A percentile compares a stretch with the other conserved stretches of the same genome.
Evolutionary conservation across 2,888 invertebrate species (phyloP).

Genomic region (Ctenicera cuprea): DNA sequence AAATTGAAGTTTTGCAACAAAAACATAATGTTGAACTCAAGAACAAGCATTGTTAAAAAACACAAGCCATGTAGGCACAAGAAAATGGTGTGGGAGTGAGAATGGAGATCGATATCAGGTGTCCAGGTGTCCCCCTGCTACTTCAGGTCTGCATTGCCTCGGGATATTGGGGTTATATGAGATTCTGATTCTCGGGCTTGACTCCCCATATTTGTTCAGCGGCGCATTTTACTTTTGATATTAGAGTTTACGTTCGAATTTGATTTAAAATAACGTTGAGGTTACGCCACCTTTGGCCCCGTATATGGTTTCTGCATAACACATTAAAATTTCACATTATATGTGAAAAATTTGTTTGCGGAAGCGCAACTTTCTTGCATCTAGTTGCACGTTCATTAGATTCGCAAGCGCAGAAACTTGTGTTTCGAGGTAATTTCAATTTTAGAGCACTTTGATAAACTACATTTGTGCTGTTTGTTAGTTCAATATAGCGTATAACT

Average conservation of each 20-base stretch:
- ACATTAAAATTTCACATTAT: background rate
- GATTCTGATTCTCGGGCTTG: constrained; percentile 32
- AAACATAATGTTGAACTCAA: no score
- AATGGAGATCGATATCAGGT: constrained; percentile 29
- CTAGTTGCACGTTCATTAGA: constrained; percentile 17
- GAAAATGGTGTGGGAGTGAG: constrained; percentile 22
- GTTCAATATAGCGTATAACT: constrained; percentile 45
- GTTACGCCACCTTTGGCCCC: constrained; percentile 5
- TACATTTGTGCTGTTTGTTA: constrained; percentile 40
- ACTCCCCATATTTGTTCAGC: constrained; percentile 31
- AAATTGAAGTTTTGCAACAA: no score
- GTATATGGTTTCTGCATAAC: background rate
- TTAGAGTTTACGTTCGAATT: constrained; percentile 33
- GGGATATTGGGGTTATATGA: constrained; percentile 36
- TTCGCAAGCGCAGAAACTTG: constrained; percentile 2
- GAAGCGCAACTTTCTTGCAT: constrained; percentile 6
- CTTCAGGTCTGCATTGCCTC: constrained; percentile 30
- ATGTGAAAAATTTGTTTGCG: background rate
- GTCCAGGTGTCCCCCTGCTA: constrained; percentile 32
- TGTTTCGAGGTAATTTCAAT: constrained; percentile 35
- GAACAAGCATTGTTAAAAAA: no score
- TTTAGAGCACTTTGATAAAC: constrained; percentile 33
- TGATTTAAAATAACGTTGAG: constrained; percentile 28
- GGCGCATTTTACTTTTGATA: constrained; percentile 30
- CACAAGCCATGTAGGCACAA: background rate